Conservation (phyloP, 92 coral and sea anemone species). For the Meandrina meandrites region DNA sequence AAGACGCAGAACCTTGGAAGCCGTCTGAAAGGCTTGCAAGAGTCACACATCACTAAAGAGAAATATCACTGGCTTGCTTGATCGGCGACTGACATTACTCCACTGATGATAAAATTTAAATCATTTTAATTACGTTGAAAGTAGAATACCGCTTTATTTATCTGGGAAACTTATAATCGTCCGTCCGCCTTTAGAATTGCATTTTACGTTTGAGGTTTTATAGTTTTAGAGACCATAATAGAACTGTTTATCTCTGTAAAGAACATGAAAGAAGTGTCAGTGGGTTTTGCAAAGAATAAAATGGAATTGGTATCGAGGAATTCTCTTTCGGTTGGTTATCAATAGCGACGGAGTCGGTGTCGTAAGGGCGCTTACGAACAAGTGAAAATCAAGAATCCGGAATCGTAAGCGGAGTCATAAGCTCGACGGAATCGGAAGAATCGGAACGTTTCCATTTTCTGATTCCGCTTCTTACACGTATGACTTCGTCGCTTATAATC, state of each 20-base stretch:
- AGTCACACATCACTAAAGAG: too few relatives aligned
- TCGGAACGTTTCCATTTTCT: too few relatives aligned
- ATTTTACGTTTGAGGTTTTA: neutral
- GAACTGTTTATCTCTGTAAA: neutral
- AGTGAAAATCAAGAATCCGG: too few relatives aligned
- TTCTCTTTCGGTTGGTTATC: too few relatives aligned
- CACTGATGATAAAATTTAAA: neutral
- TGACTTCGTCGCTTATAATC: too few relatives aligned
- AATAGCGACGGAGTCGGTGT: too few relatives aligned
- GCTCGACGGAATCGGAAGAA: too few relatives aligned
- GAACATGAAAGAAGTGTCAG: neutral
- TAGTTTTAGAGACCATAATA: neutral
- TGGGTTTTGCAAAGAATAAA: neutral
- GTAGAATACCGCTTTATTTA: too few relatives aligned
- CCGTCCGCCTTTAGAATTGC: neutral
- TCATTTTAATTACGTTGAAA: neutral
- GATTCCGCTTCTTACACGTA: too few relatives aligned
- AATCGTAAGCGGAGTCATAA: too few relatives aligned
- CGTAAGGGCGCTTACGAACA: too few relatives aligned
- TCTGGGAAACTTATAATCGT: too few relatives aligned
- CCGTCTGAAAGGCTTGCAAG: neutral
- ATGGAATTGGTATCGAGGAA: neutral
- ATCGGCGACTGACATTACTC: neutral
- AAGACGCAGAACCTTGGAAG: neutral
- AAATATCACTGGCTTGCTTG: neutral